phyloP scores from a whole-genome alignment of 2,888 invertebrate species.

The Dioctria rufipes region DNA sequence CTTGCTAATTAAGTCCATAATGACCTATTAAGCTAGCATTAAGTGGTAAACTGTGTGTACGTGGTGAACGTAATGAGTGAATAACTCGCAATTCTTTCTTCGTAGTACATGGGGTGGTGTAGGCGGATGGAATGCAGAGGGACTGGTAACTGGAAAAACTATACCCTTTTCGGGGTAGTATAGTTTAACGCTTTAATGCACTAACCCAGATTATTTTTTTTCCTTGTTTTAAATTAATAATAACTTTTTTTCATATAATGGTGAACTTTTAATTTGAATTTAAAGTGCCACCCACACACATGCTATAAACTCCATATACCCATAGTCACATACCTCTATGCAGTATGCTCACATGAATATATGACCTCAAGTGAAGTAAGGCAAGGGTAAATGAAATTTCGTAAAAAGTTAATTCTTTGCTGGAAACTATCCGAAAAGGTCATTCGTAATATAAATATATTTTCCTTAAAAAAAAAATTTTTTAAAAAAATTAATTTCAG shows the following conservation, averaged over 20 bases:
- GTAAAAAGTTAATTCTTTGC: not conserved
- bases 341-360: not conserved
- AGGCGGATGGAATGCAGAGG: not conserved
- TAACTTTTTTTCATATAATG: conserved; percentile 16
- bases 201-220: conserved; percentile 2
- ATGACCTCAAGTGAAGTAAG: not conserved
- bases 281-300: not conserved
- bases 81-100: conserved; percentile 39
- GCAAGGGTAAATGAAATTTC: not conserved
- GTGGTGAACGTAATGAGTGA: conserved; percentile 43
- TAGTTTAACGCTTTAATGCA: conserved; percentile 32
- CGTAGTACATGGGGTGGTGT: not conserved
- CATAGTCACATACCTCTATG: too few relatives aligned
- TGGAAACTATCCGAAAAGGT: not conserved
- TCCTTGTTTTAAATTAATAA: conserved; percentile 19
- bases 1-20: conserved; percentile 50
- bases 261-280: conserved; percentile 7
- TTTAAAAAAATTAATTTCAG: conserved; percentile 29
- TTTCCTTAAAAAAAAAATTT: not conserved
- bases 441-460: conserved; percentile 7
- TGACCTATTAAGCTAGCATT: conserved; percentile 52
- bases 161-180: not conserved
- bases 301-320: too few relatives aligned
- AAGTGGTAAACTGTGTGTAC: conserved; percentile 51
- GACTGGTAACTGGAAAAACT: not conserved